Conservation (phyloP, 2,888 invertebrate species). For the Trimorus sp. region DNA sequence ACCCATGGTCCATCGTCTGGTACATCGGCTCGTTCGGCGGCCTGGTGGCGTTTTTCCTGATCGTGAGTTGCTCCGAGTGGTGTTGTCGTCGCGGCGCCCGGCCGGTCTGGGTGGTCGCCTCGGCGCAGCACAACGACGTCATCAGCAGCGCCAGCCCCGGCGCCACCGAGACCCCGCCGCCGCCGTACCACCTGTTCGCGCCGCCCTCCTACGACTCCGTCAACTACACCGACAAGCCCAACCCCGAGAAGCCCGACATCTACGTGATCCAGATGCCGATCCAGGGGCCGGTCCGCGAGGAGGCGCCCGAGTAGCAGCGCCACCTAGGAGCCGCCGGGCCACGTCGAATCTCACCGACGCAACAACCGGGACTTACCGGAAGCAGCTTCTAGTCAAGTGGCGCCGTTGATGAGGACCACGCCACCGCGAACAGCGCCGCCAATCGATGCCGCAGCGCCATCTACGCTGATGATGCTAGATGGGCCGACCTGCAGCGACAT, state of each 20-base stretch:
- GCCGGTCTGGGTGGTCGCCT: slow-evolving; percentile 73
- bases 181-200: slow-evolving; percentile 83
- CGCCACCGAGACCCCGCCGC: slow-evolving; percentile 82
- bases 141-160: slow-evolving; percentile 47
- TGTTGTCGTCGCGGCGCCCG: slow-evolving; percentile 82
- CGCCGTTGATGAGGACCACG: slow-evolving; percentile 27
- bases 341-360: slow-evolving; percentile 54
- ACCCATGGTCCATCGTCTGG: slow-evolving; percentile 84
- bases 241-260: slow-evolving; percentile 80
- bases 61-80: slow-evolving; percentile 84
- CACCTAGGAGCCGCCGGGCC: slow-evolving; percentile 18
- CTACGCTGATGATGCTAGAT: background rate
- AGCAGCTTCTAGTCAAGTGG: slow-evolving; percentile 58
- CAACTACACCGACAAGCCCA: slow-evolving; percentile 78
- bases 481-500: background rate
- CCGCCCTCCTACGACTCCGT: slow-evolving; percentile 83
- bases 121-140: slow-evolving; percentile 73
- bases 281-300: slow-evolving; percentile 75
- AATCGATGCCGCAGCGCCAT: no score
- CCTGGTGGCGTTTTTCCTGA: slow-evolving; percentile 83
- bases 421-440: background rate
- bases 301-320: slow-evolving; percentile 60
- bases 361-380: slow-evolving; percentile 26
- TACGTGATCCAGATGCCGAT: slow-evolving; percentile 82
- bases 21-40: slow-evolving; percentile 84